phyloP scores from a whole-genome alignment of 2,113 vertebrate genomes.

The Axis porcinus region DNA sequence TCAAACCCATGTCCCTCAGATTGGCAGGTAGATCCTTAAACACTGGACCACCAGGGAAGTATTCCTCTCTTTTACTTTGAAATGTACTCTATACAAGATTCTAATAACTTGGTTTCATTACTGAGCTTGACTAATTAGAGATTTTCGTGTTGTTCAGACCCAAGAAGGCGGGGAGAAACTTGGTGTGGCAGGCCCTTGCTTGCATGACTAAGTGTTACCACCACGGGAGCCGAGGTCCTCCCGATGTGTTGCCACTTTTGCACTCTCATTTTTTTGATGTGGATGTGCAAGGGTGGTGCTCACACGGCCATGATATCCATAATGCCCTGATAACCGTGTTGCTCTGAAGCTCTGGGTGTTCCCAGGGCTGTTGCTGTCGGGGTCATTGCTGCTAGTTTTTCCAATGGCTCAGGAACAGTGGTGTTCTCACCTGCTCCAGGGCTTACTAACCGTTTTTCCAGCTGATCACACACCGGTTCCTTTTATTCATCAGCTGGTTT shows the following conservation, averaged over 20 bases:
- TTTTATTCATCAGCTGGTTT: neutral
- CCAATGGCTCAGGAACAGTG: neutral
- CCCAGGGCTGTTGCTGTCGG: neutral
- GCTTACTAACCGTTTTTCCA: neutral
- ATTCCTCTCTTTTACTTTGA: neutral
- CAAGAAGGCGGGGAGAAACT: neutral
- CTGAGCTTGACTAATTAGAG: neutral
- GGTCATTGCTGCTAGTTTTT: neutral
- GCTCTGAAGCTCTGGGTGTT: neutral
- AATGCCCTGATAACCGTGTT: rapidly evolving
- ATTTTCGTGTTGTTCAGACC: neutral
- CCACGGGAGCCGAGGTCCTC: neutral
- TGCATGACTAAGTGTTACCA: neutral
- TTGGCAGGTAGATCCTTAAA: neutral
- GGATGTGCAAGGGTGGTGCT: neutral
- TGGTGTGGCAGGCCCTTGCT: neutral
- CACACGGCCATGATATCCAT: neutral
- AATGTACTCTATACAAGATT: neutral
- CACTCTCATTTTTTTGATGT: neutral
- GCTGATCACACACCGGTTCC: neutral
- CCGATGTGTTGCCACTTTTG: too few relatives aligned
- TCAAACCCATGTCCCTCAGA: neutral
- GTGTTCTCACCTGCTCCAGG: neutral
- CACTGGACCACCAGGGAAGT: neutral
- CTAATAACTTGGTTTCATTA: neutral